These are phyloP conservation scores for Pogonomyrmex barbatus DNA, from an alignment of 1,140 invertebrate species.

Conservation along the genomic window DNA sequence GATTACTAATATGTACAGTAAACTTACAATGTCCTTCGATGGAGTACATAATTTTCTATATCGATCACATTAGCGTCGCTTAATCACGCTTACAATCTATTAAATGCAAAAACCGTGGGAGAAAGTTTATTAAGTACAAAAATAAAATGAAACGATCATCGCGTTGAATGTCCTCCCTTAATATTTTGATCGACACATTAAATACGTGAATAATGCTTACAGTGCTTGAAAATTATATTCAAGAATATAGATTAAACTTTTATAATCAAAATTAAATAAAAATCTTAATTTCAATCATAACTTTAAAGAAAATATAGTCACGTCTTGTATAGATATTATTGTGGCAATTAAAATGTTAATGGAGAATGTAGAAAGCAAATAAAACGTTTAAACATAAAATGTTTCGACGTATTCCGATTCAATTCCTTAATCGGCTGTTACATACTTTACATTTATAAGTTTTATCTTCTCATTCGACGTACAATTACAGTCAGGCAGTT, in stretches of 20 bases:
- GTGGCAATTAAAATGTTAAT: conserved; percentile 19
- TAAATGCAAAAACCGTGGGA: conserved; percentile 49
- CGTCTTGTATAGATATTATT: neutral
- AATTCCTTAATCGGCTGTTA: conserved; percentile 24
- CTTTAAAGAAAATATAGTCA: conserved; percentile 1
- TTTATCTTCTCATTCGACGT: conserved; percentile 31
- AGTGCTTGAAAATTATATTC: neutral
- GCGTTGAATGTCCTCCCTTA: neutral
- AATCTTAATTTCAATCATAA: neutral
- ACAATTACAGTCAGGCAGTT: conserved; percentile 59
- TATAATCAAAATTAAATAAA: neutral
- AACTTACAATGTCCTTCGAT: conserved; percentile 52
- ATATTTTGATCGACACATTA: conserved; percentile 10
- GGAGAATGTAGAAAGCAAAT: neutral
- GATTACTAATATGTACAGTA: conserved; percentile 63
- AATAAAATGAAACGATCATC: conserved; percentile 30
- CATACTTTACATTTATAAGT: conserved; percentile 21
- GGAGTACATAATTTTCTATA: conserved; percentile 44
- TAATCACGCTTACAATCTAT: conserved; percentile 39
- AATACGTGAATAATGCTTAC: neutral
- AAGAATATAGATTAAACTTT: neutral
- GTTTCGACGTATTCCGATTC: conserved; percentile 21
- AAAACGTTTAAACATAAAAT: conserved; percentile 30
- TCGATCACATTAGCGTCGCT: conserved; percentile 27
- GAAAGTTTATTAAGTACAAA: conserved; percentile 59